These are phyloP conservation scores for Heteropelma amictum DNA, from an alignment of 2,888 invertebrate genomes.

Conservation along the genomic window DNA sequence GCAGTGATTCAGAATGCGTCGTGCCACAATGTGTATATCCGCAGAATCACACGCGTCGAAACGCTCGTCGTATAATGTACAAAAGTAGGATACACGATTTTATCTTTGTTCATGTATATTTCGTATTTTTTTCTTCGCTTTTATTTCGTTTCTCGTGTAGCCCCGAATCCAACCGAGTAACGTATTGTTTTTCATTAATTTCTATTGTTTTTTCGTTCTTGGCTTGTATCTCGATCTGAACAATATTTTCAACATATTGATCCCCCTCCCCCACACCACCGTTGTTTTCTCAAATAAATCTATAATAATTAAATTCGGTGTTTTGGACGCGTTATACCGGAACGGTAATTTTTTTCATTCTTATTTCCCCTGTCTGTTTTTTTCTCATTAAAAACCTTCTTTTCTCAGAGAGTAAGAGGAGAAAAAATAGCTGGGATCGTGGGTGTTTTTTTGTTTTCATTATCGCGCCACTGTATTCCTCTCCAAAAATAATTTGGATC, in stretches of 20 bases:
- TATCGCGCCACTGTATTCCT: background rate
- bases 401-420: slow-evolving; percentile 66
- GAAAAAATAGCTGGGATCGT: slow-evolving; percentile 70
- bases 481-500: slow-evolving; percentile 20
- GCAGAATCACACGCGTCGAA: slow-evolving; percentile 59
- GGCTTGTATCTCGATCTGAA: no score
- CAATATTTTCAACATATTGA: no score
- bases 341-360: slow-evolving; percentile 66
- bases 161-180: slow-evolving; percentile 34
- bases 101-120: background rate
- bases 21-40: slow-evolving; percentile 65
- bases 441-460: slow-evolving; percentile 45
- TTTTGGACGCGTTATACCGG: slow-evolving; percentile 73
- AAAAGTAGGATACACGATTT: slow-evolving; percentile 69
- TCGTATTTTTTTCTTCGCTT: slow-evolving; percentile 55
- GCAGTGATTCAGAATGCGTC: slow-evolving; percentile 70
- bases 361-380: slow-evolving; percentile 55
- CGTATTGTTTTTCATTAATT: background rate
- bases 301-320: slow-evolving; percentile 71
- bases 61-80: slow-evolving; percentile 68
- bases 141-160: slow-evolving; percentile 46
- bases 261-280: slow-evolving; percentile 11
- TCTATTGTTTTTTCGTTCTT: background rate
- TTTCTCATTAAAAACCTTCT: slow-evolving; percentile 48
- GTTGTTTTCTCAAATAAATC: slow-evolving; percentile 65